Conservation (phyloP, 2,113 vertebrate genomes). For the Syngnathus typhle region DNA sequence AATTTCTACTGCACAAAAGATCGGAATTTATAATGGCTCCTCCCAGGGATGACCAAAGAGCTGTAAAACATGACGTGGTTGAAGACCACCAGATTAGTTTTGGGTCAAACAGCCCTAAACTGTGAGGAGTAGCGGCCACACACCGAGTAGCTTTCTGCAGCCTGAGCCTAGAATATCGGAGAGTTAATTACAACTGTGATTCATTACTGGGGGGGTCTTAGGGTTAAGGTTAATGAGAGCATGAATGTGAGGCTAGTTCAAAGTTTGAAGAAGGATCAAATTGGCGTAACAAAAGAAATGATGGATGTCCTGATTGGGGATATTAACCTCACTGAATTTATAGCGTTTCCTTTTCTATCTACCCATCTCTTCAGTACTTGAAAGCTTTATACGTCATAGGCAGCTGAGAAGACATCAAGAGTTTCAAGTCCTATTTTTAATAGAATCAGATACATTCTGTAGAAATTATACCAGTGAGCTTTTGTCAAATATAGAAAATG, state of each 20-base stretch:
- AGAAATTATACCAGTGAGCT: background rate
- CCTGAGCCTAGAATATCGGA: slow-evolving; percentile 35
- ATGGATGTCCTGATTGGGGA: slow-evolving; percentile 32
- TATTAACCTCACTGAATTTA: slow-evolving; percentile 31
- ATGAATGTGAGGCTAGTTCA: slow-evolving; percentile 18
- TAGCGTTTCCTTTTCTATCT: background rate
- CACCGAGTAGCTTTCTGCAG: slow-evolving; percentile 43
- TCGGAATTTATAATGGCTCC: slow-evolving; percentile 16
- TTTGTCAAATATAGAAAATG: background rate
- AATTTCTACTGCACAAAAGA: slow-evolving; percentile 18
- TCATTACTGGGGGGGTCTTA: slow-evolving; percentile 35
- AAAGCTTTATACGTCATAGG: background rate
- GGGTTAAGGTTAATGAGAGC: slow-evolving; percentile 30
- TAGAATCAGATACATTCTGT: background rate
- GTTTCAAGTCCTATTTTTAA: background rate
- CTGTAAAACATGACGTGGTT: background rate
- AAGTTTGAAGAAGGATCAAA: slow-evolving; percentile 21
- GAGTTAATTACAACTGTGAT: slow-evolving; percentile 56
- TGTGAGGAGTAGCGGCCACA: slow-evolving; percentile 29
- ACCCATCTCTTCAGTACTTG: slow-evolving; percentile 13
- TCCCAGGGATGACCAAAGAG: background rate
- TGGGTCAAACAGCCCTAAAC: slow-evolving; percentile 5
- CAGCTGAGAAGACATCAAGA: background rate
- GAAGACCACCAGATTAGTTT: slow-evolving; percentile 6
- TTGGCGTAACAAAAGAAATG: slow-evolving; percentile 12